These are phyloP conservation scores for Pandion haliaetus DNA, from an alignment of 2,113 vertebrate genomes.

Conservation along the genomic window DNA sequence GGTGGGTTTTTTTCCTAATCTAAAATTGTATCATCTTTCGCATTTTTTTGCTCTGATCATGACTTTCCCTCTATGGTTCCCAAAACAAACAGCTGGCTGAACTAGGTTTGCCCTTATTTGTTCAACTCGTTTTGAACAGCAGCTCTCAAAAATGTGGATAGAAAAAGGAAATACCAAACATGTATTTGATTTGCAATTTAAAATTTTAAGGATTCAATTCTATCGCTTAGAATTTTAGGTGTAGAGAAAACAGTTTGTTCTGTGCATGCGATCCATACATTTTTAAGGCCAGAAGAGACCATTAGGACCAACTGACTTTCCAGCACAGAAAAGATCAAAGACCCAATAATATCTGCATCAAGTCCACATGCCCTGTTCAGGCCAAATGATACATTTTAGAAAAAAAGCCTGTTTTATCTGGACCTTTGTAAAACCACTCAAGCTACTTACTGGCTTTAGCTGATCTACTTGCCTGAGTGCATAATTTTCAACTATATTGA, in stretches of 20 bases:
- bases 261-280: not conserved
- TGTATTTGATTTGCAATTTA: not conserved
- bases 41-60: not conserved
- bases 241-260: not conserved
- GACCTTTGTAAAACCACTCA: not conserved
- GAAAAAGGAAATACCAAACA: not conserved
- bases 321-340: not conserved
- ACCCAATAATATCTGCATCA: not conserved
- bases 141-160: not conserved
- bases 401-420: not conserved
- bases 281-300: not conserved
- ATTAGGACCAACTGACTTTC: not conserved
- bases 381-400: not conserved
- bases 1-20: not conserved
- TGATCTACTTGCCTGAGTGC: not conserved
- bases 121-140: conserved; percentile 15
- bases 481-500: not conserved
- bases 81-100: conserved; percentile 31
- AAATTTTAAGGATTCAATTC: not conserved
- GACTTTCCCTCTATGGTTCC: not conserved
- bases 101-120: conserved; percentile 38
- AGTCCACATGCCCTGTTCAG: not conserved
- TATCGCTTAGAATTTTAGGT: not conserved
- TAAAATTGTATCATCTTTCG: not conserved
- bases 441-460: not conserved